Conservation (phyloP, 2,888 invertebrate species). For the Ramazzottius varieornatus region DNA sequence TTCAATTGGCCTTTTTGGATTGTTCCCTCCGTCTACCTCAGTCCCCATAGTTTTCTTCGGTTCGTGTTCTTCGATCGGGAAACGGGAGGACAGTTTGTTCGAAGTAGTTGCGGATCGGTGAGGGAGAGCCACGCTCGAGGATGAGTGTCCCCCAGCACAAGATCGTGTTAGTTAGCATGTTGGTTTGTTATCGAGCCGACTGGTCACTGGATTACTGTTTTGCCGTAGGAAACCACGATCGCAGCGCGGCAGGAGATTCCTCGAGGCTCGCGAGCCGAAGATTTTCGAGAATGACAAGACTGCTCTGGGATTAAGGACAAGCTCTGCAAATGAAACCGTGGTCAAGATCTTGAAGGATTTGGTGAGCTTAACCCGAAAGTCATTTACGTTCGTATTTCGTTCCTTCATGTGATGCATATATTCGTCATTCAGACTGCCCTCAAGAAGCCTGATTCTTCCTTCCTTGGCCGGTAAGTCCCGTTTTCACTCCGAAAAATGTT, state of each 20-base stretch:
- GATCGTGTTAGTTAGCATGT: too few relatives aligned
- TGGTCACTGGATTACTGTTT: background rate
- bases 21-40: too few relatives aligned
- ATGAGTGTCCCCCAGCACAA: too few relatives aligned
- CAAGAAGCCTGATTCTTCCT: background rate
- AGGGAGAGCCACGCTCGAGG: too few relatives aligned
- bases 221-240: constrained; percentile 16
- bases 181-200: too few relatives aligned
- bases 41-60: too few relatives aligned
- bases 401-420: background rate
- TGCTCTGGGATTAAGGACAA: constrained; percentile 20
- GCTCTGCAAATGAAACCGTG: constrained; percentile 18
- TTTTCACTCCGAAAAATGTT: too few relatives aligned
- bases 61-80: too few relatives aligned
- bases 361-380: constrained; percentile 12
- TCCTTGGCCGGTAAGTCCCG: background rate
- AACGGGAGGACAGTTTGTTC: too few relatives aligned
- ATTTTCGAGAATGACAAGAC: constrained; percentile 20
- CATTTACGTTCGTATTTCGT: background rate
- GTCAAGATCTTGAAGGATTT: constrained; percentile 19
- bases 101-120: too few relatives aligned
- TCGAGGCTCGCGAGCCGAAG: constrained; percentile 19
- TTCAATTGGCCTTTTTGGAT: too few relatives aligned
- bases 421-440: background rate
- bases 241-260: constrained; percentile 15